phyloP scores from a whole-genome alignment of 2,113 vertebrate genomes.

The Trematomus loennbergii region DNA sequence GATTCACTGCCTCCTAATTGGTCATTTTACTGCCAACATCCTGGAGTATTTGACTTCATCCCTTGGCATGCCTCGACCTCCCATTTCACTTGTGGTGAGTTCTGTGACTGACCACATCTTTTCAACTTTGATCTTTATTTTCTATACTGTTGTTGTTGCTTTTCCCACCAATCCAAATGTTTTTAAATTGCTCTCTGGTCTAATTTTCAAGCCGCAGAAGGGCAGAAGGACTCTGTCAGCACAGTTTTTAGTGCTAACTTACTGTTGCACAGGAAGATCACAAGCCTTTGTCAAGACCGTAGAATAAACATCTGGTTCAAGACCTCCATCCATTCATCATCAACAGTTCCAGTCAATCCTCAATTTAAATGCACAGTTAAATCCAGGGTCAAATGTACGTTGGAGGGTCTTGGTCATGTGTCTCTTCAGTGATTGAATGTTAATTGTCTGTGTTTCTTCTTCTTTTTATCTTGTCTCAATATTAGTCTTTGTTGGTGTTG shows the following conservation, averaged over 20 bases:
- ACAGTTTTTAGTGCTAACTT: slow-evolving; percentile 13
- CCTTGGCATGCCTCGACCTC: slow-evolving; percentile 42
- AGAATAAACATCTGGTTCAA: not conserved
- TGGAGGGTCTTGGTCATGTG: too few relatives aligned
- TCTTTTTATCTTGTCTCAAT: too few relatives aligned
- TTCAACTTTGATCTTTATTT: slow-evolving; percentile 48
- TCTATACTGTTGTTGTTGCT: slow-evolving; percentile 24
- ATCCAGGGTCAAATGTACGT: too few relatives aligned
- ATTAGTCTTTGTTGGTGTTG: too few relatives aligned
- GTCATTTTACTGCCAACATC: slow-evolving; percentile 59
- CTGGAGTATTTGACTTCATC: slow-evolving; percentile 64
- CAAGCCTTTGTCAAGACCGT: not conserved
- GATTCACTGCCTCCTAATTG: slow-evolving; percentile 63
- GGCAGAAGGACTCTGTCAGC: slow-evolving; percentile 34
- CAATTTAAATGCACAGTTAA: too few relatives aligned
- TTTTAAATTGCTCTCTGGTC: slow-evolving; percentile 25
- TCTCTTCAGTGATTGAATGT: too few relatives aligned
- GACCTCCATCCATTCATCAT: too few relatives aligned
- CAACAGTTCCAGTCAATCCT: too few relatives aligned
- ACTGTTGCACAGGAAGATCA: not conserved
- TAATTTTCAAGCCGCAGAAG: slow-evolving; percentile 23
- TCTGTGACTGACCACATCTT: slow-evolving; percentile 38
- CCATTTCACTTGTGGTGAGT: slow-evolving; percentile 50
- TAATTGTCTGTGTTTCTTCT: too few relatives aligned
- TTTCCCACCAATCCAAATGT: slow-evolving; percentile 2